Percentiles rank a stretch among this genome's conserved stretches.
These are phyloP conservation scores for Pterois miles DNA, from an alignment of 2,797 vertebrate genomes.

Conservation along the genomic window DNA sequence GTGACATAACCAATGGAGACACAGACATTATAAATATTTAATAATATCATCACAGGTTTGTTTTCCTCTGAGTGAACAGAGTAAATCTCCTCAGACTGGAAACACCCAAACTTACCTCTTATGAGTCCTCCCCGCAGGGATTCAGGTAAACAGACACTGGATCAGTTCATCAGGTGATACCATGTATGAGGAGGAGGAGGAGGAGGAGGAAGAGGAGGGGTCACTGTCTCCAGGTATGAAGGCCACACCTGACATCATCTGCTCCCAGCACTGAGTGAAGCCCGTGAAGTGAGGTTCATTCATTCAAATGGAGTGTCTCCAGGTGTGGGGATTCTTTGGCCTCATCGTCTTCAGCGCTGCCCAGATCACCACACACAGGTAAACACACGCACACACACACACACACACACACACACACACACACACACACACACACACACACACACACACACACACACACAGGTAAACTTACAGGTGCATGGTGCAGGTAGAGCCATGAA, in stretches of 20 bases:
- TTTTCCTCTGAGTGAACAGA: background rate
- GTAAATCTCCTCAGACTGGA: background rate
- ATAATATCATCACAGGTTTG: background rate
- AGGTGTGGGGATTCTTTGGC: conserved; percentile 42
- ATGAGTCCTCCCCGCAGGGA: background rate
- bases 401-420: background rate
- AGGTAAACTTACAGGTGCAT: background rate
- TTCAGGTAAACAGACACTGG: conserved; percentile 13
- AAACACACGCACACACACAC: background rate
- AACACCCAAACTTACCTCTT: conserved; percentile 7
- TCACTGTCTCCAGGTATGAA: conserved; percentile 47
- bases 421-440: conserved; percentile 2
- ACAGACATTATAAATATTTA: background rate
- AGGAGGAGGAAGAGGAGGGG: conserved; percentile 2
- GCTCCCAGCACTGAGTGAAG: conserved; percentile 9
- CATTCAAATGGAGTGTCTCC: conserved; percentile 68
- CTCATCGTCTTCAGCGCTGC: conserved; percentile 27
- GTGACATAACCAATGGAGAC: background rate
- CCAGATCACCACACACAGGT: conserved; percentile 28
- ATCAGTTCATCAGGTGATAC: conserved; percentile 10
- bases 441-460: conserved; percentile 8
- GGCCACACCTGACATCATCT: conserved; percentile 1
- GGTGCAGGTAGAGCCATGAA: background rate
- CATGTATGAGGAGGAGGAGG: background rate
- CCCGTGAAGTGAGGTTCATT: background rate